phyloP scores from a whole-genome alignment of 2,888 invertebrate species.

The Perizoma affinitatum region DNA sequence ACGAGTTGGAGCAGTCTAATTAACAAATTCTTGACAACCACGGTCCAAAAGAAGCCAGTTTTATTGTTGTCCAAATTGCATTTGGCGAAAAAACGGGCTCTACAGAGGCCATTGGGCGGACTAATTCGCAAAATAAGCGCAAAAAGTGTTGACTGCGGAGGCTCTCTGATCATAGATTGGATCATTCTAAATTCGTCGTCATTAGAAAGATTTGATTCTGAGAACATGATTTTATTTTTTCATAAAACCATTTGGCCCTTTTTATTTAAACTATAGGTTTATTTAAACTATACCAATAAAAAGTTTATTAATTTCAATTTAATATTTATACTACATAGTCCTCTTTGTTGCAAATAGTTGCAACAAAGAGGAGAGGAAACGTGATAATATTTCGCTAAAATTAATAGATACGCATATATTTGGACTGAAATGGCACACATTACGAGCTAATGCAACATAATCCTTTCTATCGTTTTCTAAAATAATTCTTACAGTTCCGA shows the following conservation, averaged over 20 bases:
- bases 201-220: conserved; percentile 25
- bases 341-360: too few species aligned
- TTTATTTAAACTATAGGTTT: background rate
- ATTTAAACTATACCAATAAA: background rate
- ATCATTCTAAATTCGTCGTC: conserved; percentile 28
- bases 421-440: too few species aligned
- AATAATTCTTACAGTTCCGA: conserved; percentile 1
- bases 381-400: too few species aligned
- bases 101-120: conserved; percentile 12
- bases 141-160: conserved; percentile 21
- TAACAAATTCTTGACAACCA: conserved; percentile 15
- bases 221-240: conserved; percentile 20
- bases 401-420: too few species aligned
- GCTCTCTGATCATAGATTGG: conserved; percentile 29
- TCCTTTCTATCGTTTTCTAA: background rate
- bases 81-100: conserved; percentile 13
- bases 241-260: background rate
- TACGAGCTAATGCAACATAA: background rate
- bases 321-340: background rate
- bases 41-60: conserved; percentile 13
- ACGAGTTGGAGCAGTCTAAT: conserved; percentile 9
- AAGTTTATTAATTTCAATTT: background rate
- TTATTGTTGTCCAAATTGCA: conserved; percentile 16
- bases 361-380: too few species aligned
- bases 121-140: conserved; percentile 22